phyloP scores from a whole-genome alignment of 2,888 invertebrate genomes.

The Blastobasis lacticolella region DNA sequence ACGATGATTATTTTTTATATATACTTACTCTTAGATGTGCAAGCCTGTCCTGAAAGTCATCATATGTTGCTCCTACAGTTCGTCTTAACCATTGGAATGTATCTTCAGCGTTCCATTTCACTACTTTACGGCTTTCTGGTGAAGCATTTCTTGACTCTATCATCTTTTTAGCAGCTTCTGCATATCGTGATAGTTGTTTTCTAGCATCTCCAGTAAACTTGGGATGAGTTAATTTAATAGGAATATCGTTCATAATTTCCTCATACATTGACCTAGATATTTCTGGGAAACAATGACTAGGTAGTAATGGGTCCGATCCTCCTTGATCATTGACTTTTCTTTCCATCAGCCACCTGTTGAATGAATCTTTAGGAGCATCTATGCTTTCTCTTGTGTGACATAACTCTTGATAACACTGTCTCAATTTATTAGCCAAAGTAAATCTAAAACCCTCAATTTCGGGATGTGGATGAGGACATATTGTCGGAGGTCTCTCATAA shows the following conservation, averaged over 20 bases:
- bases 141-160: slow-evolving; percentile 95
- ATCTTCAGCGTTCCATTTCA: slow-evolving; percentile 99
- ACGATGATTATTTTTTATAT: not conserved
- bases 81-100: slow-evolving; percentile 96
- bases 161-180: slow-evolving; percentile 97
- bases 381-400: slow-evolving; percentile 94
- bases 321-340: slow-evolving; percentile 90
- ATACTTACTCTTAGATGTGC: slow-evolving; percentile 84
- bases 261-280: slow-evolving; percentile 96
- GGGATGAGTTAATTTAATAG: slow-evolving; percentile 94
- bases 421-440: slow-evolving; percentile 85
- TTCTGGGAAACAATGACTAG: slow-evolving; percentile 93
- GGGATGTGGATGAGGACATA: slow-evolving; percentile 93
- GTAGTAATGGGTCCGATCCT: slow-evolving; percentile 92
- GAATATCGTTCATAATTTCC: slow-evolving; percentile 98
- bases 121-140: slow-evolving; percentile 95
- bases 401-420: slow-evolving; percentile 94
- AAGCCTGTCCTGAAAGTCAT: slow-evolving; percentile 92
- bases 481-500: slow-evolving; percentile 88
- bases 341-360: slow-evolving; percentile 97
- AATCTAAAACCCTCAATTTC: slow-evolving; percentile 93
- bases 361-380: slow-evolving; percentile 96
- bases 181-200: slow-evolving; percentile 93
- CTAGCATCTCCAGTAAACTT: slow-evolving; percentile 97
- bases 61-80: slow-evolving; percentile 94